Base-by-base conservation (phyloP, 2,113 vertebrate species). In the Petrocephalus zakoni region DNA sequence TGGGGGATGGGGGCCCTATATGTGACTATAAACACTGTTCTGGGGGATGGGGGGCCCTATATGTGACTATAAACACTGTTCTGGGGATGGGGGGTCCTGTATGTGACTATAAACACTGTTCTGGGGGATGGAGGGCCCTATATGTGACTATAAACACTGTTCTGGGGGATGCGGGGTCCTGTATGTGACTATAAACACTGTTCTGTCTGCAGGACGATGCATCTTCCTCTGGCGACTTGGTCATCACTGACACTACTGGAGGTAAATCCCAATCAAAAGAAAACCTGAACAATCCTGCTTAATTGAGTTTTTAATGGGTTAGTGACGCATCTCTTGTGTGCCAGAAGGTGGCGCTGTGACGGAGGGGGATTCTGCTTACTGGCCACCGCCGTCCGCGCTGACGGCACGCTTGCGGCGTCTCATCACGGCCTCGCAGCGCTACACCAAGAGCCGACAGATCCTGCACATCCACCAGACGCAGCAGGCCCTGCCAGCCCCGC, bases 341-440 rank as follows among this genome's bases (percentile, higher is more conserved):
- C 1, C 15, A 96, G 98, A 98, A 94, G 95, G 95, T 89, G 92
- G 96, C 10, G 93, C 97, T 90, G 86, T 96, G 92, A 94, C 95
- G 87, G 97, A 97, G 90, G 97, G 96, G 49, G 95, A 97, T 89
- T 96, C 96, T 87, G 68, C 96, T 85, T 99, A 97, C 89, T 99
- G 98, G 98, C 98, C 98, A 4, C 97, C 98, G 4, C 94, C 98
- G 8, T 99, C 98, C 0, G 96, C 96, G 88, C 94, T 99, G 92
- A 99, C 98, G 1, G 98, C 98, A 0, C 95, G 98, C 0, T 96
- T 99, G 85, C 96, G 98, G 37, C 98, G 98, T 78, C 95, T 99
- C 9, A 98, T 99, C 94, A 99, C 98, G 0, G 97, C 98, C 0
- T 99, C 98, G 42, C 98, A 99, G 89, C 96, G 98, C 58, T 98